Percentiles rank a stretch among this genome's conserved stretches.
Evolutionary conservation across 2,888 invertebrate genomes (phyloP).

Genomic region (Aporophyla nigra): DNA sequence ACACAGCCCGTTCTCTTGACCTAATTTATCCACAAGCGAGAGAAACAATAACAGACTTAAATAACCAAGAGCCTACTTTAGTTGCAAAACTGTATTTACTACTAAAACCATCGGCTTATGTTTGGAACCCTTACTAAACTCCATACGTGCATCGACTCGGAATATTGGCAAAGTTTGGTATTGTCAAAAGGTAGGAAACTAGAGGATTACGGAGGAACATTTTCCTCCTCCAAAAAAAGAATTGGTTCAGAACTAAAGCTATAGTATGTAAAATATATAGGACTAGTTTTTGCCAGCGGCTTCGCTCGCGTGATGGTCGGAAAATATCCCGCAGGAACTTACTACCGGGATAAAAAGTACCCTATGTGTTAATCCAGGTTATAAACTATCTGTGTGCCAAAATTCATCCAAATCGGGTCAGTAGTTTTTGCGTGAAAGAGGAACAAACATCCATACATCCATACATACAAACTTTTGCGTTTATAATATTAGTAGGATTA

Average conservation of each 20-base stretch:
- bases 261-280: background rate
- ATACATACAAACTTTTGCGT: too few species aligned
- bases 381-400: too few species aligned
- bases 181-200: conserved; percentile 47
- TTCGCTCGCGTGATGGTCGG: too few species aligned
- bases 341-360: too few species aligned
- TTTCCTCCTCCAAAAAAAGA: conserved; percentile 38
- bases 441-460: too few species aligned
- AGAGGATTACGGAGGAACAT: conserved; percentile 41
- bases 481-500: too few species aligned
- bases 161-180: conserved; percentile 60
- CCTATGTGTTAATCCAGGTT: too few species aligned
- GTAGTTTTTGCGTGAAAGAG: too few species aligned
- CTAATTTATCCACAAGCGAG: background rate
- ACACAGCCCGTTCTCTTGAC: background rate
- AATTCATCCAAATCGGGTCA: too few species aligned
- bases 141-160: conserved; percentile 57
- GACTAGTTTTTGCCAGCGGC: too few species aligned
- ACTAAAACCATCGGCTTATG: conserved; percentile 36
- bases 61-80: conserved; percentile 16
- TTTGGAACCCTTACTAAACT: conserved; percentile 30
- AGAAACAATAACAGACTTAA: conserved; percentile 18
- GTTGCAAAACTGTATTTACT: conserved; percentile 33
- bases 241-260: background rate
- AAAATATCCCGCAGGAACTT: too few species aligned